phyloP scores from a whole-genome alignment of 2,797 vertebrate species.

The Parambassis ranga region DNA sequence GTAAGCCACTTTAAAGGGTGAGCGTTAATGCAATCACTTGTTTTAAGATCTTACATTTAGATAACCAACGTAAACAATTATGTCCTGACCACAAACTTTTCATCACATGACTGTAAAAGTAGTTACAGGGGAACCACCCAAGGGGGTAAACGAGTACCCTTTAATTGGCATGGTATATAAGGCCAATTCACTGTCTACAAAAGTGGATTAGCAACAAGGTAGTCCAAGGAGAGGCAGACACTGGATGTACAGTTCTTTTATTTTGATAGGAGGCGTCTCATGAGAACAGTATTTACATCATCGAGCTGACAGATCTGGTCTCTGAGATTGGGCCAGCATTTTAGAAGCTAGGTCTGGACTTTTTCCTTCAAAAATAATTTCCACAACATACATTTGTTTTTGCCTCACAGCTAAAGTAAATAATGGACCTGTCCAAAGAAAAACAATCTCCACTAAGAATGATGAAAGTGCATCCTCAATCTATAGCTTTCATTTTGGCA shows the following conservation, averaged over 20 bases:
- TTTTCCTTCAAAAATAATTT: background rate
- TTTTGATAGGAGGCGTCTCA: constrained; percentile 58
- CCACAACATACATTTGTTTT: background rate
- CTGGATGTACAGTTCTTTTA: constrained; percentile 54
- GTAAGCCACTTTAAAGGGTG: no score
- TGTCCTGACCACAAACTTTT: no score
- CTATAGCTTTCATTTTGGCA: constrained; percentile 15
- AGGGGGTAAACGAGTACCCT: no score
- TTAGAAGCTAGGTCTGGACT: background rate
- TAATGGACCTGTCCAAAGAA: background rate
- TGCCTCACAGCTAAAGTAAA: background rate
- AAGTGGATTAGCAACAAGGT: no score
- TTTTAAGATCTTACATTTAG: no score
- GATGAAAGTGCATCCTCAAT: background rate
- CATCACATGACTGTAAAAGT: no score
- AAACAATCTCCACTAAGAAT: background rate
- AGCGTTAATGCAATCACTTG: no score
- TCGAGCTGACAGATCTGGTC: constrained; percentile 23
- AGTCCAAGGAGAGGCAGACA: constrained; percentile 9
- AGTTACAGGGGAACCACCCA: no score
- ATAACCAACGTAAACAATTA: no score
- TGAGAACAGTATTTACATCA: constrained; percentile 66
- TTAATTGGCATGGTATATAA: no score
- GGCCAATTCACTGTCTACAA: no score
- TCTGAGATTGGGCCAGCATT: background rate